Evolutionary conservation across 2,113 vertebrate species (phyloP).

Genomic region (Carassius auratus): DNA sequence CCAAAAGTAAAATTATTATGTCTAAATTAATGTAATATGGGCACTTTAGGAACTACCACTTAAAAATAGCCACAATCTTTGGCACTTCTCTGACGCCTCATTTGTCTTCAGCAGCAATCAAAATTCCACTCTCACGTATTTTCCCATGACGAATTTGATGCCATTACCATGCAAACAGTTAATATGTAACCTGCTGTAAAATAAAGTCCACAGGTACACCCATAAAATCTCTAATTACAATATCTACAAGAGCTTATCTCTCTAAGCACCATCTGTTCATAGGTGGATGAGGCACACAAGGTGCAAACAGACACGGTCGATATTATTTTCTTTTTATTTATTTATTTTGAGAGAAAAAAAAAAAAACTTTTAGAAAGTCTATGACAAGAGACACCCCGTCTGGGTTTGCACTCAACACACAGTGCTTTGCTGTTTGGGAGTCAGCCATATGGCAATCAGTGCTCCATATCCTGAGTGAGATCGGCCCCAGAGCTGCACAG

Average conservation of each 20-base stretch:
- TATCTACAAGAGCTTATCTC: conserved; percentile 53
- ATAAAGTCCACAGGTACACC: conserved; percentile 60
- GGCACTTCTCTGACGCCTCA: neutral
- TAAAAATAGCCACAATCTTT: neutral
- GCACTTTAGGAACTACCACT: neutral
- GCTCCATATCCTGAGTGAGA: neutral
- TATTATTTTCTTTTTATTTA: neutral
- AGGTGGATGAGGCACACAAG: conserved; percentile 9
- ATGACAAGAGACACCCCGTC: neutral
- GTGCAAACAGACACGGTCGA: neutral
- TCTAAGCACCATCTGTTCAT: conserved; percentile 19
- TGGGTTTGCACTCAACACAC: neutral
- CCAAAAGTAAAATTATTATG: neutral
- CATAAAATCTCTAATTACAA: conserved; percentile 63
- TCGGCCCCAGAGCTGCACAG: neutral
- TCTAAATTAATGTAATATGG: neutral
- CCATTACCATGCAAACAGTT: conserved; percentile 27
- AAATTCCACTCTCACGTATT: conserved; percentile 19
- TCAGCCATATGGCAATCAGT: neutral
- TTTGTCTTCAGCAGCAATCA: neutral
- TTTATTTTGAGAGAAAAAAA: neutral
- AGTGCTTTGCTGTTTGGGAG: neutral
- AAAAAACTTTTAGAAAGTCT: neutral
- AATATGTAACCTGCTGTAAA: conserved; percentile 69
- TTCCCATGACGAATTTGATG: neutral